Percentiles rank a stretch among this genome's conserved stretches.
Evolutionary conservation across 1,140 invertebrate genomes (phyloP).

Genomic region (Lasaia peninsularis): DNA sequence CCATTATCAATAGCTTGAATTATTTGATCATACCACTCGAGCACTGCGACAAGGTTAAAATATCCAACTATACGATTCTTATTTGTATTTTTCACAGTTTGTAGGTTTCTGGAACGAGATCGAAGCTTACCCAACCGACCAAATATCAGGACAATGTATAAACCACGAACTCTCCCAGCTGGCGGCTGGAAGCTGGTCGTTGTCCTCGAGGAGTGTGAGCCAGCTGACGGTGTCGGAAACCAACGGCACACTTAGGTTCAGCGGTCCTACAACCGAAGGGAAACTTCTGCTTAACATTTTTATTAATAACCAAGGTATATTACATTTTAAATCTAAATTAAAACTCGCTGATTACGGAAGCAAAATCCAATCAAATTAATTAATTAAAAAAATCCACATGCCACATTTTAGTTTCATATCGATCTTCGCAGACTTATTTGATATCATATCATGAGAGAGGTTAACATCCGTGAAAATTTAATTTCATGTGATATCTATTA

Average conservation of each 20-base stretch:
- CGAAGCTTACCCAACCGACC: constrained; percentile 45
- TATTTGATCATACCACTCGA: too few relatives aligned
- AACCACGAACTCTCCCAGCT: constrained; percentile 37
- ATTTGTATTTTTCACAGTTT: constrained; percentile 37
- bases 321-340: too few relatives aligned
- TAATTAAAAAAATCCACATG: too few relatives aligned
- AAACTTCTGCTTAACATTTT: neutral
- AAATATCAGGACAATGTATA: constrained; percentile 45
- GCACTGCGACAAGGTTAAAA: too few relatives aligned
- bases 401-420: too few relatives aligned
- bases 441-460: too few relatives aligned
- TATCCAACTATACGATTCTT: neutral
- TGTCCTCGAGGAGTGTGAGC: neutral
- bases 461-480: too few relatives aligned
- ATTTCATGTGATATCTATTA: too few relatives aligned
- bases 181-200: neutral
- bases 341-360: too few relatives aligned
- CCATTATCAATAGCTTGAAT: too few relatives aligned
- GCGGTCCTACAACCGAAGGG: neutral
- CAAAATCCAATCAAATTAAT: too few relatives aligned
- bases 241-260: neutral
- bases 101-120: constrained; percentile 51
- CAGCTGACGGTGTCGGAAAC: neutral
- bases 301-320: neutral
- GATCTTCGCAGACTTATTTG: too few relatives aligned